These are phyloP conservation scores for Connochaetes taurinus DNA, from an alignment of 2,113 vertebrate genomes.

Conservation along the genomic window DNA sequence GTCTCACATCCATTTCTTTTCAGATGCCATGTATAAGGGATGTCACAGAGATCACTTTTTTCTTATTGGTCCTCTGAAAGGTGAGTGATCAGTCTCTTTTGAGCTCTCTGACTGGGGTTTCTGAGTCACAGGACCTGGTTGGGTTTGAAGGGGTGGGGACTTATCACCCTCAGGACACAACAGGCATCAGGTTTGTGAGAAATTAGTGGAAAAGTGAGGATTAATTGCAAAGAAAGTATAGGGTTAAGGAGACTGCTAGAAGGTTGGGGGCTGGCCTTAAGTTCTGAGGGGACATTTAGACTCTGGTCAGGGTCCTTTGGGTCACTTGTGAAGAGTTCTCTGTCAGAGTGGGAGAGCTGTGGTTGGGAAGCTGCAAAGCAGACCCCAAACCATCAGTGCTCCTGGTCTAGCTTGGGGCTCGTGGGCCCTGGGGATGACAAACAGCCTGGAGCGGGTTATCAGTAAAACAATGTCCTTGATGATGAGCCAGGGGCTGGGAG, in stretches of 20 bases:
- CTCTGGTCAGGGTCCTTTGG: neutral
- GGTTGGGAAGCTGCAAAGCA: neutral
- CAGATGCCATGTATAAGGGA: neutral
- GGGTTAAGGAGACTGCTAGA: neutral
- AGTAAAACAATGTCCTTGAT: rapidly evolving
- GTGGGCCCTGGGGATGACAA: neutral
- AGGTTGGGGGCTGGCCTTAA: no score
- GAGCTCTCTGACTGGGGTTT: neutral
- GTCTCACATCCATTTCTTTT: neutral
- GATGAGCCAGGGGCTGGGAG: neutral
- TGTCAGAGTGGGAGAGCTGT: rapidly evolving
- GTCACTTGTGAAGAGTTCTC: neutral
- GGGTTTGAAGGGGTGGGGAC: neutral
- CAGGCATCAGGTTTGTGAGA: neutral
- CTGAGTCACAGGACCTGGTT: neutral
- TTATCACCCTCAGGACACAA: neutral
- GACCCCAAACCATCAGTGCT: rapidly evolving
- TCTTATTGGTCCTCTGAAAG: neutral
- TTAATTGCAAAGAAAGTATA: neutral
- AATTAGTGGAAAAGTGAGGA: neutral
- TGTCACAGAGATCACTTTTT: neutral
- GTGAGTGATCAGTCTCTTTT: neutral
- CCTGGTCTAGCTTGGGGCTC: neutral
- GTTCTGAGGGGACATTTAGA: neutral
- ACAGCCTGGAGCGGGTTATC: no score